Conservation (phyloP, 2,113 vertebrate species). For the Osmerus mordax region DNA sequence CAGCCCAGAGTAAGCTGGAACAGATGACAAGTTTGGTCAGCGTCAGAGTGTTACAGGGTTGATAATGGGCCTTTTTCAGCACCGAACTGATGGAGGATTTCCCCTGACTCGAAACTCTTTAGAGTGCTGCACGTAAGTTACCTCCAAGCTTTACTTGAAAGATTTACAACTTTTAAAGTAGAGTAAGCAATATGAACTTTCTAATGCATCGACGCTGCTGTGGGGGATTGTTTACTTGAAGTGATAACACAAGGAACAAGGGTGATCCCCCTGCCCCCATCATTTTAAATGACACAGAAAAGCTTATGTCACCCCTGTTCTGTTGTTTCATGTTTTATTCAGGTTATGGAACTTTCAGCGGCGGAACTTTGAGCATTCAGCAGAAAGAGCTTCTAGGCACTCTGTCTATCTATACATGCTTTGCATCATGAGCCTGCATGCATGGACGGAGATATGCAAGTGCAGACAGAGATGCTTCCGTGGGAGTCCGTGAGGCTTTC, state of each 20-base stretch:
- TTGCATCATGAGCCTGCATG: background rate
- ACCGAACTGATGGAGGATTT: background rate
- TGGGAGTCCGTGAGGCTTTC: background rate
- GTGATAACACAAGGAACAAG: background rate
- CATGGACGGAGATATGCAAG: constrained; percentile 19
- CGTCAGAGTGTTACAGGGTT: constrained; percentile 10
- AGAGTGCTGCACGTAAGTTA: background rate
- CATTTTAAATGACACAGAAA: background rate
- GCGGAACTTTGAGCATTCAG: constrained; percentile 22
- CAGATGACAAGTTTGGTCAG: constrained; percentile 45
- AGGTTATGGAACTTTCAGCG: constrained; percentile 43
- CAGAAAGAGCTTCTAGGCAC: constrained; percentile 33
- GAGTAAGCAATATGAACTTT: background rate
- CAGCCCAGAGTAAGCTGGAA: constrained; percentile 31
- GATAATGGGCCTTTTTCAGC: too few relatives aligned
- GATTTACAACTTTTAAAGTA: background rate
- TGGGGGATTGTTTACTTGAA: background rate
- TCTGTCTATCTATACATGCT: constrained; percentile 19
- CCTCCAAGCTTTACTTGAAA: background rate
- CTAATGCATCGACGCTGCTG: too few relatives aligned
- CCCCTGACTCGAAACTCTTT: constrained; percentile 18
- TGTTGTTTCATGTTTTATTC: constrained; percentile 61
- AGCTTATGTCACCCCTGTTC: background rate
- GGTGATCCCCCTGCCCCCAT: background rate
- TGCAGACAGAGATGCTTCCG: background rate